Evolutionary conservation across 2,888 invertebrate species (phyloP), one percentile per base, ranked within the genome.

Genomic region (Digitonthophagus gazella): DNA sequence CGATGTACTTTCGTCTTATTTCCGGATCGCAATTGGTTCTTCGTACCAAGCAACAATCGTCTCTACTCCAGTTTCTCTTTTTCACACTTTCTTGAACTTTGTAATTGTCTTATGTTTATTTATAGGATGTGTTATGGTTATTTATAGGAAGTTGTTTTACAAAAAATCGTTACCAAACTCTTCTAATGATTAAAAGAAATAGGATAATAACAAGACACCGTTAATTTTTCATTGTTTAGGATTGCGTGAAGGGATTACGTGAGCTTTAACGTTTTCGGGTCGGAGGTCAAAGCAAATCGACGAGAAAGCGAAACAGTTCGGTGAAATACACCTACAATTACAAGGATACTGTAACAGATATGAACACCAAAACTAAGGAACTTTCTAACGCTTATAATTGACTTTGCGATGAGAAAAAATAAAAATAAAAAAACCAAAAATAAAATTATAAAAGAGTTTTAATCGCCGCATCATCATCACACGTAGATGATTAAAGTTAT

Each of bases 61-160:
- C 54, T 15, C 63, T 57, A 55, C 19, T 57, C 57, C 18, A 18
- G 61, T 61, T 78, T 76, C 76, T 76, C 75, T 20, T 74, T 76
- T 77, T 78, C 75, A 76, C 78, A 77, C 77, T 78, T 76, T 77
- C 77, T 69, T 76, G 74, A 71, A 71, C 72, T 71, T 72, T 72
- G 69, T 75, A 76, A 76, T 77, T 74, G 71, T 70, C 66, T 68
- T 56, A 58, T 61, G 20, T 61, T 61, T 61, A 61, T 61, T 19
- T 18, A 61, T 16, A 19, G 61, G 20, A 61, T 61, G 19, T 19
- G 15, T 44, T 44, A 11, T 44, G 6, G 28, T 6, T 44, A 11
- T 44, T 44, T 44, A 11, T 44, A n/a, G n/a, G n/a, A n/a, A n/a
- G n/a, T n/a, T n/a, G n/a, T n/a, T n/a, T n/a, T n/a, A n/a, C n/a